Evolutionary conservation across 35 echinoderm and acorn worm genomes (phyloP).

Genomic region (Holothuria glaberrima): DNA sequence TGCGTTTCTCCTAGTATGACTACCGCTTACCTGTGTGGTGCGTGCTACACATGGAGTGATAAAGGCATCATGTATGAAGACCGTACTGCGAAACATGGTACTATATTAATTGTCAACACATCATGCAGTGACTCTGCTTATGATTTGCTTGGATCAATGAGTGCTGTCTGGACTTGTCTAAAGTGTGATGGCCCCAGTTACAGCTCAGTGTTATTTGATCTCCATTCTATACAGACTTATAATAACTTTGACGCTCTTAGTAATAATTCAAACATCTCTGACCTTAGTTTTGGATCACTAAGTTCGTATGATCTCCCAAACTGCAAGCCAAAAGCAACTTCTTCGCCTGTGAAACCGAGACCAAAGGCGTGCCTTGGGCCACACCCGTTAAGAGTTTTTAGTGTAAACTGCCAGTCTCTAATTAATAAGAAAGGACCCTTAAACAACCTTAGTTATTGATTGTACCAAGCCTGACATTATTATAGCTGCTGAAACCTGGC

Average conservation of each 20-base stretch:
- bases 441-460: conserved; percentile 64
- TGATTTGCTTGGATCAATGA: conserved; percentile 39
- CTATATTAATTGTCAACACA: conserved; percentile 68
- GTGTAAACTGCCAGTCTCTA: conserved; percentile 68
- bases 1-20: neutral
- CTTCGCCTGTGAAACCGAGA: conserved; percentile 58
- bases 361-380: conserved; percentile 36
- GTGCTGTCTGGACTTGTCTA: conserved; percentile 62
- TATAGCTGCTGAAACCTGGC: conserved; percentile 75
- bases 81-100: conserved; percentile 69
- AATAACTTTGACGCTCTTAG: conserved; percentile 15
- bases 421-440: conserved; percentile 66
- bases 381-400: conserved; percentile 45
- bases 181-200: conserved; percentile 66
- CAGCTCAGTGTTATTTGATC: conserved; percentile 61
- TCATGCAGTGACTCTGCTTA: conserved; percentile 61
- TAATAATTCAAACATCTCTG: neutral
- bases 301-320: conserved; percentile 23
- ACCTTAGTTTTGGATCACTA: conserved; percentile 42
- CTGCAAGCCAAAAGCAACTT: conserved; percentile 43
- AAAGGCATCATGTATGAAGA: conserved; percentile 66
- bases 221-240: conserved; percentile 30
- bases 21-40: conserved; percentile 57
- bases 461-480: conserved; percentile 78
- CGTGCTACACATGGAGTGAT: conserved; percentile 58